Evolutionary conservation across 2,797 vertebrate genomes (phyloP).

Genomic region (Phaenicophaeus curvirostris): DNA sequence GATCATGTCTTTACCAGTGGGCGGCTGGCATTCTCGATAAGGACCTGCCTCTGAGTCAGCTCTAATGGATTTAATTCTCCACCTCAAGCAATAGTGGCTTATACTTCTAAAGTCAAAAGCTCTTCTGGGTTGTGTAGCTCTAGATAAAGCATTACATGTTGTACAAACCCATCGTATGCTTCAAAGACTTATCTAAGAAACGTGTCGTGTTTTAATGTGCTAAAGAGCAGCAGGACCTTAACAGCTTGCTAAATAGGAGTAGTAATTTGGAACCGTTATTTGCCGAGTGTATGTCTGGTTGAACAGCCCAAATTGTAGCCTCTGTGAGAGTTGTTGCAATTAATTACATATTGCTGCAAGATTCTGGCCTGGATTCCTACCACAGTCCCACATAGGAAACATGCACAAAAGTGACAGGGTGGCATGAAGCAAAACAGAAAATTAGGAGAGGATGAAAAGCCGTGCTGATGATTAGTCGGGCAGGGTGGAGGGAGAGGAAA

Average conservation of each 20-base stretch:
- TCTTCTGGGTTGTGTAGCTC: slow-evolving; percentile 20
- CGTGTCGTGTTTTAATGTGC: neutral
- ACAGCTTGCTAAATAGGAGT: slow-evolving; percentile 2
- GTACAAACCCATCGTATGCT: neutral
- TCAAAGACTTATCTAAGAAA: neutral
- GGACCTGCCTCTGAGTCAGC: slow-evolving; percentile 23
- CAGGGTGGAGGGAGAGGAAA: neutral
- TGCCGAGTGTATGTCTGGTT: neutral
- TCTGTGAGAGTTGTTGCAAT: neutral
- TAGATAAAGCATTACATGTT: neutral
- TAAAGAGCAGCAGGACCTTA: slow-evolving; percentile 5
- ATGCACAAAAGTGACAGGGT: neutral
- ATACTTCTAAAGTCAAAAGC: neutral
- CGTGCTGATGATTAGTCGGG: neutral
- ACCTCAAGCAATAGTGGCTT: neutral
- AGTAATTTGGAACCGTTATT: neutral
- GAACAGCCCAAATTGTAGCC: slow-evolving; percentile 14
- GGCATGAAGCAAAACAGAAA: neutral
- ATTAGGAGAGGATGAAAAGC: neutral
- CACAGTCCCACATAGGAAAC: neutral
- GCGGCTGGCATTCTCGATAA: neutral
- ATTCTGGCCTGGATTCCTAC: neutral
- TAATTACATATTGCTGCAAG: neutral
- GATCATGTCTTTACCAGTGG: neutral
- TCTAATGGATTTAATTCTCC: neutral